These are phyloP conservation scores for Tetragnatha montana DNA, from an alignment of 2,888 invertebrate genomes.

Conservation along the genomic window DNA sequence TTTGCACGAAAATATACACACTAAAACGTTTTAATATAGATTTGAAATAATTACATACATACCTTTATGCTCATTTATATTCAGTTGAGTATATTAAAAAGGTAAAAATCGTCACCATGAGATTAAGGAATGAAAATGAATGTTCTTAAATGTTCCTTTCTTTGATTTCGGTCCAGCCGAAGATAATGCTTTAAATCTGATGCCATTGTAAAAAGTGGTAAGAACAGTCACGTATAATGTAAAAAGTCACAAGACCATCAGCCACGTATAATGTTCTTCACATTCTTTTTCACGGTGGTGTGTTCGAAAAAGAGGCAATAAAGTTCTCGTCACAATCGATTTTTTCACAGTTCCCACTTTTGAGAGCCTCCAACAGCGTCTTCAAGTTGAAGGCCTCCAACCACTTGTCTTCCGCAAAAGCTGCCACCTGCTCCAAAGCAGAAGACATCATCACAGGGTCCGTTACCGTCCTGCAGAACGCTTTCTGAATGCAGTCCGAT, in stretches of 20 bases:
- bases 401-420: conserved; percentile 23
- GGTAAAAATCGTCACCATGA: too few relatives aligned
- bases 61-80: too few relatives aligned
- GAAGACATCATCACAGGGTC: background rate
- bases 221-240: background rate
- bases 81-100: too few relatives aligned
- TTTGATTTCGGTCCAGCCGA: too few relatives aligned
- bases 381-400: conserved; percentile 45
- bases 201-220: background rate
- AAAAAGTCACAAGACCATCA: background rate
- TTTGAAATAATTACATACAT: too few relatives aligned
- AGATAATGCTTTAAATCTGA: background rate
- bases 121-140: too few relatives aligned
- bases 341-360: conserved; percentile 50
- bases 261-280: background rate
- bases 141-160: too few relatives aligned
- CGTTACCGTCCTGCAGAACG: conserved; percentile 27
- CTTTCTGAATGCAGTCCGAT: conserved; percentile 31
- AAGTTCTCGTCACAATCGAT: conserved; percentile 17
- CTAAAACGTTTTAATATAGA: too few relatives aligned
- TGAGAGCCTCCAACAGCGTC: conserved; percentile 28
- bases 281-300: too few relatives aligned
- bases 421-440: conserved; percentile 11
- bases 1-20: too few relatives aligned
- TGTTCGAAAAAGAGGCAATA: too few relatives aligned